Evolutionary conservation across 2,113 vertebrate species (phyloP).

Genomic region (Shinisaurus crocodilurus): DNA sequence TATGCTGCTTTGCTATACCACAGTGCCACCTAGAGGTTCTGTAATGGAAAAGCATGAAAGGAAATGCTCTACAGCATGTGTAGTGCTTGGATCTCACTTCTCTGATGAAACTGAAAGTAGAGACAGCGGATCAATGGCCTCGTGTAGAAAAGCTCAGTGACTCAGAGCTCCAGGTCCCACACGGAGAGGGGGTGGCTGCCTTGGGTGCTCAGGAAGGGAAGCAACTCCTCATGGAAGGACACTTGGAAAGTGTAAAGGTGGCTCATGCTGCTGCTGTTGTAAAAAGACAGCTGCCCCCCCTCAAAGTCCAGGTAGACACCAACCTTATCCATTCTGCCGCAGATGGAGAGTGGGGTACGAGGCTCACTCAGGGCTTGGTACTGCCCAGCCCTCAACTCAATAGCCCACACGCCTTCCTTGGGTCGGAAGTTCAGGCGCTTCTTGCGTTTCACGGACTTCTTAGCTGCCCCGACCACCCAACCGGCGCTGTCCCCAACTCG

Average conservation of each 20-base stretch:
- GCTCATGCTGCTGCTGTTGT: slow-evolving; percentile 26
- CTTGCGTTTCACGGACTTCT: slow-evolving; percentile 48
- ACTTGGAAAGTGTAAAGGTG: slow-evolving; percentile 39
- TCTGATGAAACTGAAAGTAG: too few species aligned
- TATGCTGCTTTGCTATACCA: too few species aligned
- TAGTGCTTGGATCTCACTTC: too few species aligned
- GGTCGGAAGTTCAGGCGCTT: slow-evolving; percentile 9
- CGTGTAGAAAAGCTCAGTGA: too few species aligned
- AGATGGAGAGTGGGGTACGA: background rate
- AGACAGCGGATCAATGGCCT: too few species aligned
- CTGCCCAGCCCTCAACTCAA: slow-evolving; percentile 3
- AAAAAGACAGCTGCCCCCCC: slow-evolving; percentile 32
- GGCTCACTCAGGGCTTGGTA: slow-evolving; percentile 30
- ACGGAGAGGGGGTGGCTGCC: slow-evolving; percentile 8
- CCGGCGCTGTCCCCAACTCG: slow-evolving; percentile 38
- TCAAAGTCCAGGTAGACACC: slow-evolving; percentile 44
- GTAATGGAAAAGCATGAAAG: too few species aligned
- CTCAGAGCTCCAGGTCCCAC: slow-evolving; percentile 33
- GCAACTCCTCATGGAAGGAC: slow-evolving; percentile 15
- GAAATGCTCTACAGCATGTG: too few species aligned
- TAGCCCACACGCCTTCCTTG: slow-evolving; percentile 35
- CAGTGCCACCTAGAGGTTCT: too few species aligned
- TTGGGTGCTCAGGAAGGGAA: slow-evolving; percentile 34
- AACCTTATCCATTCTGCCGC: slow-evolving; percentile 23
- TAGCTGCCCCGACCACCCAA: slow-evolving; percentile 47